Base-by-base conservation (phyloP, 2,797 vertebrate genomes). In the Mormyrops boulengeri region DNA sequence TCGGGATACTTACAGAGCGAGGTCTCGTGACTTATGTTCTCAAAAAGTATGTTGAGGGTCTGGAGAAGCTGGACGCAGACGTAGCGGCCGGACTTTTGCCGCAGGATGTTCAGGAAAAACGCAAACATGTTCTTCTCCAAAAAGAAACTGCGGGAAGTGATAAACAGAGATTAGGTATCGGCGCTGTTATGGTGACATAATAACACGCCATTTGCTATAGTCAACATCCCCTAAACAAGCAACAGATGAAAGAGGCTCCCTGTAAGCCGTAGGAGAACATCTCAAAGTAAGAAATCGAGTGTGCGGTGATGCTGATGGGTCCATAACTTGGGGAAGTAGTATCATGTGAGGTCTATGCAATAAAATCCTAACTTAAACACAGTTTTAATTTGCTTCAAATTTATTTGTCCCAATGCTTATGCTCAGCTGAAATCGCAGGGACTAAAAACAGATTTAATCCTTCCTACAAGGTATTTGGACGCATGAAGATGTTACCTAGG, bases 111-210 rank as follows among this genome's bases (percentile, higher is more conserved):
- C 94, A 99, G 93, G 94, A 99, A 99, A 96, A 99, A 99, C 80
- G 97, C 98, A 93, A 99, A 98, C 99, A 99, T 99, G 93, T 99
- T 99, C 96, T 99, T 99, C 95, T 99, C 99, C 95, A 99, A 94
- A 94, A 99, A 99, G 95, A 99, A 99, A 94, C 99, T 99, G 92
- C 14, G 4, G 19, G 73, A 9, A 53, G 52, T 22, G 9, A 57
- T 5, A 57, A n/a, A 84, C 30, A 85, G 2, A n/a, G 11, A 30
- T 34, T 49, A 30, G 41, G 11, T 22, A 77, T 69, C 22, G 19
- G 11, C 22, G 49, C 17, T 38, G 26, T 47, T 41, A 47, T 0
- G 30, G 55, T 62, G 22, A 19, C 44, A 88, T 34, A 9, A 77
- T 17, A 88, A 77, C 12, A 49, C 50, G 6, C n/a, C 4, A 88